Base-by-base conservation (phyloP, 2,888 invertebrate species). In the Tortrix viridana region DNA sequence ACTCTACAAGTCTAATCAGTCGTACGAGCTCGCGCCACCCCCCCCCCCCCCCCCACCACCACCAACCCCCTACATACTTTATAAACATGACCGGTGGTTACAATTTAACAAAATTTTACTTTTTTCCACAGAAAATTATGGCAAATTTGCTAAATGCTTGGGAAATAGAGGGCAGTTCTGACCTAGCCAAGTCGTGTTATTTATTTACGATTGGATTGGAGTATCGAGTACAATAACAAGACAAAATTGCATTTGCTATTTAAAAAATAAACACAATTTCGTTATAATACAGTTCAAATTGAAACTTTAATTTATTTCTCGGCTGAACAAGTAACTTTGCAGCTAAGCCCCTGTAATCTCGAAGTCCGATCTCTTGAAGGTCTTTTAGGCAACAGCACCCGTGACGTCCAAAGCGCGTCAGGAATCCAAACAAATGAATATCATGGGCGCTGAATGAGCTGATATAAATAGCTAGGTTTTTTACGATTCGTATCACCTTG, bases 401-500 rank as follows among this genome's bases (percentile, higher is more conserved):
- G 32, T 3, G 26, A 32, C 32, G 32, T 12, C 9, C 12, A 32
- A 32, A 32, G 32, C 12, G 12, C 32, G 32, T 32, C 32, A 32
- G 32, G 32, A 12, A 12, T 32, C 12, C 32, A 32, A 3, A 32
- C 12, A 12, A 12, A 32, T 32, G 12, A 12, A 12, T 12, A 32
- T 32, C 32, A 7, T 32, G 32, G 32, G 32, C 32, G 32, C 7
- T 32, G 32, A 32, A 9, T 12, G 12, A 32, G 12, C 3, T 12
- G 9, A 48, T 46, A 56, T 57, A 56, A 54, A 58, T 53, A 52
- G 52, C 50, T 44, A 57, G 50, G 38, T 53, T 43, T 63, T 62
- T 63, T 63, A 58, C 52, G 63, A 63, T 58, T 48, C 63, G 47
- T 58, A 53, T 53, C 63, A 43, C 43, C 57, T 41, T 19, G 57